A percentile compares a stretch with the other conserved stretches of the same genome.
Evolutionary conservation across 2,888 invertebrate species (phyloP).

Genomic region (Drosophila mimetica): DNA sequence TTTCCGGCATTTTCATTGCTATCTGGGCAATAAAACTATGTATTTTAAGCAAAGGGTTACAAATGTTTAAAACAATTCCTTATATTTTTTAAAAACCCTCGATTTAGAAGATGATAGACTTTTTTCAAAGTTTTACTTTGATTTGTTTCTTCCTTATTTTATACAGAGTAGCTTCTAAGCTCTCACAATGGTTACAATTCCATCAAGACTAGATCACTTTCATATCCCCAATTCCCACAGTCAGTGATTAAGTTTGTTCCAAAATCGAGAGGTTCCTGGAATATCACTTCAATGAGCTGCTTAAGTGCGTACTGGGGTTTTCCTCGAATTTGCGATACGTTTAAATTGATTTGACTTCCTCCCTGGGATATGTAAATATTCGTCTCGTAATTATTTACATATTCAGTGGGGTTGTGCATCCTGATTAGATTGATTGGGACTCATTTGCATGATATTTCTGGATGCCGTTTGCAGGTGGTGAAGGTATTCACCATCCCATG

Average conservation of each 20-base stretch:
- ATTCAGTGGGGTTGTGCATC: constrained; percentile 39
- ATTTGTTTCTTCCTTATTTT: no score
- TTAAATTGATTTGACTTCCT: constrained; percentile 29
- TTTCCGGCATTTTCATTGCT: not conserved
- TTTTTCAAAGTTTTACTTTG: no score
- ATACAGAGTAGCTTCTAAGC: no score
- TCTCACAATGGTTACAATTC: not conserved
- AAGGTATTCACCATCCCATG: constrained; percentile 11
- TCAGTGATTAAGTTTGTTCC: constrained; percentile 7
- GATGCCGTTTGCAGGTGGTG: constrained; percentile 31
- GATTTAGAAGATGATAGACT: no score
- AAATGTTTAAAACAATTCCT: no score
- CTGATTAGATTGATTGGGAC: constrained; percentile 38
- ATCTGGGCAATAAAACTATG: not conserved
- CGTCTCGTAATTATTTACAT: constrained; percentile 36
- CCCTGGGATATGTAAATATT: constrained; percentile 27
- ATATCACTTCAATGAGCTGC: constrained; percentile 5
- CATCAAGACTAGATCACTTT: not conserved
- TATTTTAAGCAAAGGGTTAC: not conserved
- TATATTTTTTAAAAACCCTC: no score
- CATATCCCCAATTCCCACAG: constrained; percentile 4
- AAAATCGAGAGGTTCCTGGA: constrained; percentile 1
- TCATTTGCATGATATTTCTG: constrained; percentile 40
- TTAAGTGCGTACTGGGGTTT: constrained; percentile 9
- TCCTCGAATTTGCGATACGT: constrained; percentile 15